phyloP scores from a whole-genome alignment of 2,797 vertebrate species.

The Arctocebus calabarensis region DNA sequence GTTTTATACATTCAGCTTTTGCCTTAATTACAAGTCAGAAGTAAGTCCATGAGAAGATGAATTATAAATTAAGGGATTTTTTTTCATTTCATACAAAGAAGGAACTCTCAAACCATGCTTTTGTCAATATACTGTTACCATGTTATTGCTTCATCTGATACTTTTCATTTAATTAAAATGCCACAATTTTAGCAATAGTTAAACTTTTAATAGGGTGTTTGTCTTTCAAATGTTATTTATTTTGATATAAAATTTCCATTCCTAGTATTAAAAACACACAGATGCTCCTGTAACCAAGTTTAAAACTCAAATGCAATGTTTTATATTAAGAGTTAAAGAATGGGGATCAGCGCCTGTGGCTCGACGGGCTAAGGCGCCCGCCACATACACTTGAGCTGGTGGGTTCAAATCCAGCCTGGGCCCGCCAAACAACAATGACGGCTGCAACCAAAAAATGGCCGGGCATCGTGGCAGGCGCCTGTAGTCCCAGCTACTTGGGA shows the following conservation, averaged over 20 bases:
- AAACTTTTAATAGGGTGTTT: slow-evolving; percentile 60
- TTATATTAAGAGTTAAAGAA: not conserved
- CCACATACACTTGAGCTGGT: too few relatives aligned
- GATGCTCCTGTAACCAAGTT: not conserved
- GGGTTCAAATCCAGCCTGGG: too few relatives aligned
- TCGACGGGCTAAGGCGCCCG: too few relatives aligned
- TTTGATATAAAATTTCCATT: not conserved
- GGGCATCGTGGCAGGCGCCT: too few relatives aligned
- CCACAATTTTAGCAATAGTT: slow-evolving; percentile 60
- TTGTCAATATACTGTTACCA: slow-evolving; percentile 7
- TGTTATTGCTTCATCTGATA: not conserved
- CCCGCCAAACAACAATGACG: too few relatives aligned
- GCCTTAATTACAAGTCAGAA: slow-evolving; percentile 59
- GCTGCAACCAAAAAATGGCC: too few relatives aligned
- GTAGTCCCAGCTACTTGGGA: too few relatives aligned
- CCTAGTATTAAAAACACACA: not conserved
- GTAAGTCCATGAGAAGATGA: slow-evolving; percentile 24
- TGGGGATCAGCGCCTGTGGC: too few relatives aligned
- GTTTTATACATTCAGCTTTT: slow-evolving; percentile 58
- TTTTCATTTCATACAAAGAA: slow-evolving; percentile 75
- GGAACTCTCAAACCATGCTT: slow-evolving; percentile 45
- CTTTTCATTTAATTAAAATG: slow-evolving; percentile 74
- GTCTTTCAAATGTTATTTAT: not conserved
- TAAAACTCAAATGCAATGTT: not conserved
- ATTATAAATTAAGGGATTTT: slow-evolving; percentile 65